A percentile compares a stretch with the other conserved stretches of the same genome.
These are phyloP conservation scores for Parnassius orleans DNA, from an alignment of 2,888 invertebrate species.

Conservation along the genomic window DNA sequence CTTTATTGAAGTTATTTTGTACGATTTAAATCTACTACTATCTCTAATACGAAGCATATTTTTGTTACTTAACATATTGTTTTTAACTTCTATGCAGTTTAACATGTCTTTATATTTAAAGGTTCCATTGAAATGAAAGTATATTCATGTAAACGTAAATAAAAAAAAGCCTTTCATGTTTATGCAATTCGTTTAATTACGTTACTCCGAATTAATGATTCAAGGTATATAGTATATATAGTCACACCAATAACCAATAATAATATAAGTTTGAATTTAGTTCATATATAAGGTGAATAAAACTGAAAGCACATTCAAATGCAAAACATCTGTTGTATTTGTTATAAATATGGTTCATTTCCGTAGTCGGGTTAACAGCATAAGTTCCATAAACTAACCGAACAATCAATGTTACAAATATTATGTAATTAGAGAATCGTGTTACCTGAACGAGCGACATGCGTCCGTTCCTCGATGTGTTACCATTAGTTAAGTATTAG, in stretches of 20 bases:
- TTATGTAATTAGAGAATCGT: slow-evolving; percentile 49
- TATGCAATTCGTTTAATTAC: slow-evolving; percentile 4
- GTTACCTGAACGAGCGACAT: slow-evolving; percentile 76
- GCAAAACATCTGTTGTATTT: slow-evolving; percentile 14
- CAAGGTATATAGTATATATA: slow-evolving; percentile 6
- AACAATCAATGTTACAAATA: slow-evolving; percentile 25
- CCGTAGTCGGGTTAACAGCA: slow-evolving; percentile 21
- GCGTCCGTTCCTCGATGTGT: slow-evolving; percentile 76
- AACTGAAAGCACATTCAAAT: slow-evolving; percentile 4
- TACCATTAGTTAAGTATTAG: slow-evolving; percentile 79
- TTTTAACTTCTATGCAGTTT: background rate
- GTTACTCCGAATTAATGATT: slow-evolving; percentile 21
- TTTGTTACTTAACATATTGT: background rate
- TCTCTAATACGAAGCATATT: background rate
- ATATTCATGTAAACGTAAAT: background rate
- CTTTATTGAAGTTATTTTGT: background rate
- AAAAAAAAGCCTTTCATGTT: slow-evolving; percentile 7
- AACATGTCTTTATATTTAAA: background rate
- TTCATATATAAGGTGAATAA: slow-evolving; percentile 5
- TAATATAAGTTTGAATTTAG: slow-evolving; percentile 15
- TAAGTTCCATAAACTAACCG: slow-evolving; percentile 37
- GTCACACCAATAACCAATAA: slow-evolving; percentile 7
- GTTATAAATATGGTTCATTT: slow-evolving; percentile 15
- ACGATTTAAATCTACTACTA: background rate
- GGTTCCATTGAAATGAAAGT: background rate